These are phyloP conservation scores for Enteromius anoplus DNA, from an alignment of 2,797 vertebrate genomes.

Conservation along the genomic window DNA sequence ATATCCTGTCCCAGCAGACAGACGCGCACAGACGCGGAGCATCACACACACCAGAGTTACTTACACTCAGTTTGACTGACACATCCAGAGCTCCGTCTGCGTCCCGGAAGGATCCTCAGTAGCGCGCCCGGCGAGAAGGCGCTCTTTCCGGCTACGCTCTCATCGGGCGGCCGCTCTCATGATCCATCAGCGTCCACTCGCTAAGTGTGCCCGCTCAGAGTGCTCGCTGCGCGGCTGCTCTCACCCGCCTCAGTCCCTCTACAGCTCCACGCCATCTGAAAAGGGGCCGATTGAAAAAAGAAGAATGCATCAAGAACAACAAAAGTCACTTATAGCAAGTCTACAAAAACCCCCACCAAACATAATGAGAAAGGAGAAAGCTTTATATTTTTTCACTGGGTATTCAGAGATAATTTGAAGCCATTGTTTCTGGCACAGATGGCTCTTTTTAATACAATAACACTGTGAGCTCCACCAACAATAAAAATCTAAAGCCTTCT, in stretches of 20 bases:
- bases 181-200: slow-evolving; percentile 70
- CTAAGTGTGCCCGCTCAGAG: slow-evolving; percentile 74
- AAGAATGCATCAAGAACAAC: slow-evolving; percentile 99
- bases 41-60: slow-evolving; percentile 69
- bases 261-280: slow-evolving; percentile 94
- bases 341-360: slow-evolving; percentile 92
- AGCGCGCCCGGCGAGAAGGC: slow-evolving; percentile 29
- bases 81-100: slow-evolving; percentile 68
- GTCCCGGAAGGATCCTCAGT: slow-evolving; percentile 63
- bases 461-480: slow-evolving; percentile 97
- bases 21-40: slow-evolving; percentile 21
- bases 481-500: slow-evolving; percentile 99
- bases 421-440: slow-evolving; percentile 99
- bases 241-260: slow-evolving; percentile 87
- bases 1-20: slow-evolving; percentile 6
- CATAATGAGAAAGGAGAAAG: slow-evolving; percentile 96
- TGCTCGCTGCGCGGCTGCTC: slow-evolving; percentile 51
- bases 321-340: slow-evolving; percentile 98
- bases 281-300: slow-evolving; percentile 93
- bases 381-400: slow-evolving; percentile 99
- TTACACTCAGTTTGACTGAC: slow-evolving; percentile 84
- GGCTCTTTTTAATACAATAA: slow-evolving; percentile 99
- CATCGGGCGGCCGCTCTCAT: slow-evolving; percentile 67
- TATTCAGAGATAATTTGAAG: slow-evolving; percentile 99
- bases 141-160: slow-evolving; percentile 59